Evolutionary conservation across 2,113 vertebrate genomes (phyloP).

Genomic region (Salvelinus alpinus): DNA sequence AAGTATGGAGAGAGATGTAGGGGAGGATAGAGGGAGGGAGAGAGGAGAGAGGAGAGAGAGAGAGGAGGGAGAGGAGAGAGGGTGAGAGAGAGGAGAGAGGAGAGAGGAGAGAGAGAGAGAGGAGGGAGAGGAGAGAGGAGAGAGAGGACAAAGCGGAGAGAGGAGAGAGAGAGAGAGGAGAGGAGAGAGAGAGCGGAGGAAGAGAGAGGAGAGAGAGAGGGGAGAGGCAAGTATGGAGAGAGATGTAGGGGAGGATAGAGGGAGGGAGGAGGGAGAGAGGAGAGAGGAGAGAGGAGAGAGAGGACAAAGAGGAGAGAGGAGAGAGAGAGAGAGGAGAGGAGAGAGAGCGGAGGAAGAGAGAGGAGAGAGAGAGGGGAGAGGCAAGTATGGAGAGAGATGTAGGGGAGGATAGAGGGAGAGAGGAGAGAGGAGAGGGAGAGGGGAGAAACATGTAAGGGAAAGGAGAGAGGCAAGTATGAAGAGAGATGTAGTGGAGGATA

Average conservation of each 20-base stretch:
- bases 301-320: neutral
- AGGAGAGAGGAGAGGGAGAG: too few relatives aligned
- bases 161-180: neutral
- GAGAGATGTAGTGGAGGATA: conserved; percentile 1
- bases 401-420: too few relatives aligned
- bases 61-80: too few relatives aligned
- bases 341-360: too few relatives aligned
- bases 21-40: too few relatives aligned
- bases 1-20: too few relatives aligned
- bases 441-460: neutral
- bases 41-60: neutral
- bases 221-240: too few relatives aligned
- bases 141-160: conserved; percentile 8
- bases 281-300: too few relatives aligned
- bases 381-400: too few relatives aligned
- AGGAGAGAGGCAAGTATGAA: neutral
- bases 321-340: conserved; percentile 18
- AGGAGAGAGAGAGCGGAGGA: neutral
- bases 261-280: too few relatives aligned
- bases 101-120: neutral
- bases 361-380: too few relatives aligned
- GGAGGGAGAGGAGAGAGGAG: neutral
- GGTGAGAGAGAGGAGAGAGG: neutral
- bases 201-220: neutral
- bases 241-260: too few relatives aligned